Conservation (phyloP, 2,888 invertebrate species). For the Tetragnatha montana region DNA sequence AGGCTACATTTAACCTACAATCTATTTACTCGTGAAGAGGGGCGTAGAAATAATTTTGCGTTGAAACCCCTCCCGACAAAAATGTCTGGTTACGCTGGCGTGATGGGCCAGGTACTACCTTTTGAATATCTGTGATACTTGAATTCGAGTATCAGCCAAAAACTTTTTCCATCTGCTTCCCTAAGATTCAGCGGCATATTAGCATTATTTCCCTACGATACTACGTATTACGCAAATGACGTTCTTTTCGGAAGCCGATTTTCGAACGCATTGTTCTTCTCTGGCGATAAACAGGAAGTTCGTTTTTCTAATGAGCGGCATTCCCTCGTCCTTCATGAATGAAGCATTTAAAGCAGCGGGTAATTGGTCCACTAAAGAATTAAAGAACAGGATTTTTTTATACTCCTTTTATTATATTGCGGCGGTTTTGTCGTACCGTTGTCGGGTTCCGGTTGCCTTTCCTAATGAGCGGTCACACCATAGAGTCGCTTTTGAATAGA, state of each 20-base stretch:
- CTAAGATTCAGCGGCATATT: neutral
- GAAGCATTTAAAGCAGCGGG: conserved; percentile 53
- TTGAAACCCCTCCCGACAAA: too few species aligned
- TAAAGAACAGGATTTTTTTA: neutral
- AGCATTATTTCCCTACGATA: conserved; percentile 11
- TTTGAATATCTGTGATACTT: neutral
- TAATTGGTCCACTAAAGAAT: conserved; percentile 43
- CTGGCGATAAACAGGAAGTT: conserved; percentile 40
- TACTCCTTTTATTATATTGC: neutral
- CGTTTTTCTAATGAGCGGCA: conserved; percentile 4
- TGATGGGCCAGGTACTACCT: too few species aligned
- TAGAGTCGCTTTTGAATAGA: too few species aligned
- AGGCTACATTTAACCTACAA: too few species aligned
- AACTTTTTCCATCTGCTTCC: neutral
- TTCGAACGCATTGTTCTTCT: conserved; percentile 14
- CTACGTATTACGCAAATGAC: conserved; percentile 17
- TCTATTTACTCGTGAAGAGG: too few species aligned
- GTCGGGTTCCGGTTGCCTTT: neutral
- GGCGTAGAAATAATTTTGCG: too few species aligned
- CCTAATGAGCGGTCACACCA: conserved; percentile 30
- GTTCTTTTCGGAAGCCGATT: conserved; percentile 10
- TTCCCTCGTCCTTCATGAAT: conserved; percentile 45
- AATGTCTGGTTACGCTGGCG: too few species aligned
- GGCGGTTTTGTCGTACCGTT: neutral
- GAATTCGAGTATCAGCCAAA: neutral